A percentile compares a stretch with the other conserved stretches of the same genome.
These are phyloP conservation scores for Drosophila mayri DNA, from an alignment of 1,140 invertebrate species.

Conservation along the genomic window DNA sequence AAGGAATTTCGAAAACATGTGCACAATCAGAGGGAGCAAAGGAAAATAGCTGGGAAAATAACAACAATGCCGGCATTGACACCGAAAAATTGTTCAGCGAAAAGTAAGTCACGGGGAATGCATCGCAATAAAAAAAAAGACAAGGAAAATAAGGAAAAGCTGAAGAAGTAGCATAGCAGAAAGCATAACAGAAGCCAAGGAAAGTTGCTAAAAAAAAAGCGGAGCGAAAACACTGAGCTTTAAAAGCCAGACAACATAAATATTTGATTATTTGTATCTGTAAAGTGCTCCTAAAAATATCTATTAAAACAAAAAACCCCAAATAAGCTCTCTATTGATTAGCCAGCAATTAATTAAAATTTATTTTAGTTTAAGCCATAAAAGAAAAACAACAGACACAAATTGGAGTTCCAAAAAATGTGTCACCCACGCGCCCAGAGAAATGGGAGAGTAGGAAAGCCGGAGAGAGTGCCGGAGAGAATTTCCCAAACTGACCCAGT, in stretches of 20 bases:
- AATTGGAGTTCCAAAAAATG: conserved; percentile 51
- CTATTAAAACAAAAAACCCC: background rate
- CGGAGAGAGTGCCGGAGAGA: conserved; percentile 24
- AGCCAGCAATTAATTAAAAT: conserved; percentile 76
- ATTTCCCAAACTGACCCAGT: conserved; percentile 57
- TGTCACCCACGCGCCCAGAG: conserved; percentile 50
- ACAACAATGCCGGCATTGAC: conserved; percentile 61
- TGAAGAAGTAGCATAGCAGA: background rate
- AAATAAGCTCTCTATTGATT: conserved; percentile 51
- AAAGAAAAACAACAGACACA: conserved; percentile 39
- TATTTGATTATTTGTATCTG: background rate
- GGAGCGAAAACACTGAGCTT: conserved; percentile 8
- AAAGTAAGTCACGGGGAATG: conserved; percentile 67
- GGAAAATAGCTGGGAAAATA: conserved; percentile 11
- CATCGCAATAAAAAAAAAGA: conserved; percentile 7
- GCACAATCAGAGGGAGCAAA: conserved; percentile 5
- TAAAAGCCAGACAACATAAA: conserved; percentile 16
- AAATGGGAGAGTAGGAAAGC: conserved; percentile 34
- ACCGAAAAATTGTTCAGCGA: conserved; percentile 51
- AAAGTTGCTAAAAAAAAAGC: conserved; percentile 28
- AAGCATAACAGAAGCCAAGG: conserved; percentile 37
- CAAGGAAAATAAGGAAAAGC: conserved; percentile 16
- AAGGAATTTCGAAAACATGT: conserved; percentile 40
- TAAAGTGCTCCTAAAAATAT: conserved; percentile 27
- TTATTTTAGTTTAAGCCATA: conserved; percentile 61